These are phyloP conservation scores for Phocoena phocoena DNA, from an alignment of 2,113 vertebrate species.

Conservation along the genomic window DNA sequence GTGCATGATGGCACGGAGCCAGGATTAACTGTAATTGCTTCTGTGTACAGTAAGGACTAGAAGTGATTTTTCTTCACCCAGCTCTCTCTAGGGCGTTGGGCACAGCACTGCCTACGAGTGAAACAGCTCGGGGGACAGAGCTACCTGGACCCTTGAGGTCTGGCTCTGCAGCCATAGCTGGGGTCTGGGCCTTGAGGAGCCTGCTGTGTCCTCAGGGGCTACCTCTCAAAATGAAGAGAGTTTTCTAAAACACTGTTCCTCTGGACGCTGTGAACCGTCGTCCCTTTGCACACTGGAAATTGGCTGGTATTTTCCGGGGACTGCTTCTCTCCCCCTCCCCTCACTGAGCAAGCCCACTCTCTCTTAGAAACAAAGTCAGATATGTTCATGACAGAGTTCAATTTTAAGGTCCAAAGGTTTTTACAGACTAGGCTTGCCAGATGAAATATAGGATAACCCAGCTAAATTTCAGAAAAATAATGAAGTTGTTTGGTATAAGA, in stretches of 20 bases:
- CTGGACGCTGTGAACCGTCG: background rate
- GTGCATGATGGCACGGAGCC: rapidly evolving
- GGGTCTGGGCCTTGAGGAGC: background rate
- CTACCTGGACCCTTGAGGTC: background rate
- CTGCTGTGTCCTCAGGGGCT: background rate
- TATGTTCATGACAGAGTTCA: background rate
- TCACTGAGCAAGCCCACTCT: background rate
- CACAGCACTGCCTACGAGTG: background rate
- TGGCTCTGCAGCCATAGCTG: background rate
- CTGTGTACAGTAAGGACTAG: background rate
- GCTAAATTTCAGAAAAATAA: background rate
- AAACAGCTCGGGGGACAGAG: too few species aligned
- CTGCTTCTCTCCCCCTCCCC: background rate
- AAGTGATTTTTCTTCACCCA: rapidly evolving
- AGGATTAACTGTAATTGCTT: background rate
- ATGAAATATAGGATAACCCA: background rate
- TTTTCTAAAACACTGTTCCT: background rate
- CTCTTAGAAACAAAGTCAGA: background rate
- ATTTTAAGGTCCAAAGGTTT: background rate
- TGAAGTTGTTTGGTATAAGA: background rate
- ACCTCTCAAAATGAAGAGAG: background rate
- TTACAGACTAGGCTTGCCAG: background rate
- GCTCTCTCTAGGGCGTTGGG: background rate
- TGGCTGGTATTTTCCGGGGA: background rate
- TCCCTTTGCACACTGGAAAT: background rate